A percentile compares a stretch with the other conserved stretches of the same genome.
phyloP scores from a whole-genome alignment of 2,797 vertebrate genomes.

The Petrocephalus sullivani region DNA sequence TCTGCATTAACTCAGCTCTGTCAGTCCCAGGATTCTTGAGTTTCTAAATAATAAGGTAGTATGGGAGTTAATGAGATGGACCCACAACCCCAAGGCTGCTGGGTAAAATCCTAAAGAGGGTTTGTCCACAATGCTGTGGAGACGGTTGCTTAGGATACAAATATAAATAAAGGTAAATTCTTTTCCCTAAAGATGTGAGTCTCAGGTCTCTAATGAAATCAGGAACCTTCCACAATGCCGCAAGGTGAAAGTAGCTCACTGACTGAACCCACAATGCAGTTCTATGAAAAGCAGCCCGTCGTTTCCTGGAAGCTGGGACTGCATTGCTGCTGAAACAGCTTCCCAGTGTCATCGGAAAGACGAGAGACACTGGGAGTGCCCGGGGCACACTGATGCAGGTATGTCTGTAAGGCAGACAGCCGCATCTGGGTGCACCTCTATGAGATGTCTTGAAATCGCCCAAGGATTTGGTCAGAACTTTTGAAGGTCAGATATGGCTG shows the following conservation, averaged over 20 bases:
- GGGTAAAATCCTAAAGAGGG: background rate
- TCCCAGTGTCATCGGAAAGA: background rate
- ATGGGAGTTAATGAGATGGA: background rate
- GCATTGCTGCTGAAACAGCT: background rate
- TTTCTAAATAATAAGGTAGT: background rate
- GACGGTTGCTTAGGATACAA: background rate
- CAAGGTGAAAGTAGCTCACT: slow-evolving; percentile 20
- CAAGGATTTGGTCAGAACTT: background rate
- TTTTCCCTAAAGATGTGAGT: background rate
- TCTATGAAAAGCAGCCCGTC: slow-evolving; percentile 47
- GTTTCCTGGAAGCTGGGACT: background rate
- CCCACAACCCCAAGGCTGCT: background rate
- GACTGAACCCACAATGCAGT: slow-evolving; percentile 20
- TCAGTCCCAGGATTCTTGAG: background rate
- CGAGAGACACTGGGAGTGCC: background rate
- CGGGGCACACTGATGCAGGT: background rate
- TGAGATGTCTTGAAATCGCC: background rate
- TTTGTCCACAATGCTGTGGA: background rate
- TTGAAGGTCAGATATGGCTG: background rate
- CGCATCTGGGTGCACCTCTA: background rate
- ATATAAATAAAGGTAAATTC: background rate
- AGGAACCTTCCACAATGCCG: background rate
- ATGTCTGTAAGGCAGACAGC: background rate
- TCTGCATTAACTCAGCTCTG: background rate
- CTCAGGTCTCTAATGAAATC: background rate